Evolutionary conservation across 92 coral and sea anemone species (phyloP).

Genomic region (Porites evermanni): DNA sequence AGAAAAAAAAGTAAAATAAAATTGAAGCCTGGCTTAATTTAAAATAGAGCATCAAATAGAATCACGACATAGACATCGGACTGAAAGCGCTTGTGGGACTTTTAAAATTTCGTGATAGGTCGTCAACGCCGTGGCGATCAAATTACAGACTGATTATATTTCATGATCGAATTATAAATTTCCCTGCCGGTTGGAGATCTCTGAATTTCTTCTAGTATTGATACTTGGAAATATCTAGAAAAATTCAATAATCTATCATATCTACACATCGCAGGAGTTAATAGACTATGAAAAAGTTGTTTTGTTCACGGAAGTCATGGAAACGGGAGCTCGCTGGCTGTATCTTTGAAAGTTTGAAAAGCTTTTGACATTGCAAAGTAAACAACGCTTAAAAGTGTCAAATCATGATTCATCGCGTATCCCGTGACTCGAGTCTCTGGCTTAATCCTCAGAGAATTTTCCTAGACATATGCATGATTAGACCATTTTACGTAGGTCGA

Average conservation of each 20-base stretch:
- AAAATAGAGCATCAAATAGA: too few relatives aligned
- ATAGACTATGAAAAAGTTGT: background rate
- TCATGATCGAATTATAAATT: too few relatives aligned
- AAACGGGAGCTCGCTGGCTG: conserved; percentile 5
- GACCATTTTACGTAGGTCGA: background rate
- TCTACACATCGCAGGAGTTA: background rate
- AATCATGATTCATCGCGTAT: background rate
- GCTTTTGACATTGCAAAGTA: background rate
- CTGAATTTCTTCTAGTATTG: too few relatives aligned
- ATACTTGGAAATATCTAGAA: too few relatives aligned
- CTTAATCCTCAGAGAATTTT: background rate
- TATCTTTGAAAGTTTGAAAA: conserved; percentile 3
- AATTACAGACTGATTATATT: too few relatives aligned
- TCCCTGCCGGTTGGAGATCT: too few relatives aligned
- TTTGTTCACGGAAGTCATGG: conserved; percentile 18
- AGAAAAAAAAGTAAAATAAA: too few relatives aligned
- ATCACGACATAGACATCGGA: too few relatives aligned
- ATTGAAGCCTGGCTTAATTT: too few relatives aligned
- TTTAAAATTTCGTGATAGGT: too few relatives aligned
- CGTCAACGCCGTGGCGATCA: too few relatives aligned
- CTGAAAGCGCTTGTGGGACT: too few relatives aligned
- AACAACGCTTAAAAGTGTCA: background rate
- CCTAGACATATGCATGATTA: background rate
- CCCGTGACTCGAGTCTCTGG: background rate
- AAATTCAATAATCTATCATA: background rate